Evolutionary conservation across 2,113 vertebrate genomes (phyloP).

Genomic region (Oreochromis spilurus): DNA sequence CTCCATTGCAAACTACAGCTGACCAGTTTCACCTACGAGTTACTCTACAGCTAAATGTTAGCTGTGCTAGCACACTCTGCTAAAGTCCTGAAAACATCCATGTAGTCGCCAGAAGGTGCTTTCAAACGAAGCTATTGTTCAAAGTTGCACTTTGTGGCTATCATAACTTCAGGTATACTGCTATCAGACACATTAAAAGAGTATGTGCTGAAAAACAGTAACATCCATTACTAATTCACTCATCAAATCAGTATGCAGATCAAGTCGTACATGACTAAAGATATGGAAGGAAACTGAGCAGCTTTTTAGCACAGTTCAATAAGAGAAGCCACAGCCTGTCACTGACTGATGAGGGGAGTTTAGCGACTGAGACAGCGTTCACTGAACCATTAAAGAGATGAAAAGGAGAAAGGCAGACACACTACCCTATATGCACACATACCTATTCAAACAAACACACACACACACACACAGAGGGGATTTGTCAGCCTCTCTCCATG

Average conservation of each 20-base stretch:
- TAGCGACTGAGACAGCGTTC: background rate
- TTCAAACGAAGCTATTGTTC: background rate
- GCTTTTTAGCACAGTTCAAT: background rate
- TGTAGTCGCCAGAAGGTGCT: background rate
- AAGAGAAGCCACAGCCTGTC: background rate
- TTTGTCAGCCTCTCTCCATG: slow-evolving; percentile 33
- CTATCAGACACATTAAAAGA: background rate
- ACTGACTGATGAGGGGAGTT: background rate
- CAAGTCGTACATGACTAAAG: background rate
- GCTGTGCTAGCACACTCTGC: background rate
- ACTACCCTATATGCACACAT: background rate
- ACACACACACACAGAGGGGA: background rate
- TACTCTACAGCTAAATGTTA: background rate
- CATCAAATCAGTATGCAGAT: background rate
- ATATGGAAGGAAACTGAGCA: background rate
- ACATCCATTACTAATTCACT: background rate
- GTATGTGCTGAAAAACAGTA: background rate
- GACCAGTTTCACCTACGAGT: background rate
- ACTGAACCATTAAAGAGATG: background rate
- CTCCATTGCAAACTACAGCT: background rate
- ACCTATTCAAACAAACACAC: background rate
- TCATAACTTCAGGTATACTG: background rate
- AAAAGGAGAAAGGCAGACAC: background rate
- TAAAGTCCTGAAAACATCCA: background rate
- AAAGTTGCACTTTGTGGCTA: background rate